phyloP scores from a whole-genome alignment of 2,888 invertebrate species.

The Danaus chrysippus region DNA sequence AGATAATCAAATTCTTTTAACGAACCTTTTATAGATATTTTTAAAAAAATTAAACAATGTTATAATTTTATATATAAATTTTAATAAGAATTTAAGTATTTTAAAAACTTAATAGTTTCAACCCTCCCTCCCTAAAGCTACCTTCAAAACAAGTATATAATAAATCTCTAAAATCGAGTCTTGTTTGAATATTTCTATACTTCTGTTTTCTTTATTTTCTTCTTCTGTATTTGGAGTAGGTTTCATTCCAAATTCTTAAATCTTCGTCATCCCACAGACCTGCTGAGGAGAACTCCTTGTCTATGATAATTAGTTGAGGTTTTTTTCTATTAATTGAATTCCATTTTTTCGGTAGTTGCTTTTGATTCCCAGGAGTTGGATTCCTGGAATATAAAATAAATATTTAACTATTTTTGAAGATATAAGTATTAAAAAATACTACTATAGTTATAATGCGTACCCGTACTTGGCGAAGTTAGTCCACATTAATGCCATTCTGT shows the following conservation, averaged over 20 bases:
- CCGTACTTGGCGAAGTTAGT: slow-evolving; percentile 67
- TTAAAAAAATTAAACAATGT: too few relatives aligned
- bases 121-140: neutral
- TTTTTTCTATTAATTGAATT: slow-evolving; percentile 39
- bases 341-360: slow-evolving; percentile 47
- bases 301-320: slow-evolving; percentile 49
- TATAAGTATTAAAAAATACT: neutral
- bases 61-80: too few relatives aligned
- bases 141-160: neutral
- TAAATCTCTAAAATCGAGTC: neutral
- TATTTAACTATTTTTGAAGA: neutral
- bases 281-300: slow-evolving; percentile 44
- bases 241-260: slow-evolving; percentile 56
- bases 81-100: too few relatives aligned
- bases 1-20: too few relatives aligned
- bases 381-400: slow-evolving; percentile 44
- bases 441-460: slow-evolving; percentile 40
- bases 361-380: slow-evolving; percentile 46
- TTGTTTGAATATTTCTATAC: neutral
- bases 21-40: too few relatives aligned
- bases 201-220: slow-evolving; percentile 31
- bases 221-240: slow-evolving; percentile 60
- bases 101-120: too few relatives aligned
- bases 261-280: slow-evolving; percentile 51
- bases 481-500: slow-evolving; percentile 59